phyloP scores from a whole-genome alignment of 2,113 vertebrate genomes.

The Corythoichthys haematopterus region DNA sequence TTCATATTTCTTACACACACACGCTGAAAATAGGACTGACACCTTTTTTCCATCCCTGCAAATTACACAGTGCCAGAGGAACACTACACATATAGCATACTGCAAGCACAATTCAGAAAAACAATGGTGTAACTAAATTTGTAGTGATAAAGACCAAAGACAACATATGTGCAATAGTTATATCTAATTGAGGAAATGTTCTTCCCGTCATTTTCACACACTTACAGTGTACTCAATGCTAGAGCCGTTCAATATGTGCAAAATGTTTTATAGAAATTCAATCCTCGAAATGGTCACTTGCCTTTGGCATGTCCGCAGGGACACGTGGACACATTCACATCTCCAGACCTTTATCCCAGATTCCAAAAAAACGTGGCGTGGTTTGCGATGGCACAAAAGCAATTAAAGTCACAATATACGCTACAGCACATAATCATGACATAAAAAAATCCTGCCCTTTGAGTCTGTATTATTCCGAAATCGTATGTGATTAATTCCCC shows the following conservation, averaged over 20 bases:
- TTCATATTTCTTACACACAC: constrained; percentile 49
- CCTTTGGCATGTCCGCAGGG: too few species aligned
- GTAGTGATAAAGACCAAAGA: neutral
- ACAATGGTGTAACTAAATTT: neutral
- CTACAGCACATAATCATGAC: too few species aligned
- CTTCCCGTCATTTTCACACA: neutral
- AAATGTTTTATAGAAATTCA: neutral
- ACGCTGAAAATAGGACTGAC: constrained; percentile 16
- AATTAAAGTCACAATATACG: too few species aligned
- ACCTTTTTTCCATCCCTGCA: constrained; percentile 17
- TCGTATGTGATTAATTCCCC: too few species aligned
- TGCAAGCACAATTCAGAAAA: neutral
- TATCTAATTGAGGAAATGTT: neutral
- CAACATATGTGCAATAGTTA: neutral
- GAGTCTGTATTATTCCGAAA: too few species aligned
- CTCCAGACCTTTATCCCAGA: too few species aligned
- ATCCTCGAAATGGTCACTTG: too few species aligned
- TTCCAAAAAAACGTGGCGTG: too few species aligned
- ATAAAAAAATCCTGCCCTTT: too few species aligned
- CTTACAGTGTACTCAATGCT: neutral
- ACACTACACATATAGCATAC: neutral
- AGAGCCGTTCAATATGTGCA: neutral
- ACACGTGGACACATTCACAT: too few species aligned
- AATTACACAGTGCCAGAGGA: constrained; percentile 13
- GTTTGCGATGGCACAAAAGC: too few species aligned